A percentile compares a stretch with the other conserved stretches of the same genome.
phyloP scores from a whole-genome alignment of 2,888 invertebrate species.

The Meta bourneti region DNA sequence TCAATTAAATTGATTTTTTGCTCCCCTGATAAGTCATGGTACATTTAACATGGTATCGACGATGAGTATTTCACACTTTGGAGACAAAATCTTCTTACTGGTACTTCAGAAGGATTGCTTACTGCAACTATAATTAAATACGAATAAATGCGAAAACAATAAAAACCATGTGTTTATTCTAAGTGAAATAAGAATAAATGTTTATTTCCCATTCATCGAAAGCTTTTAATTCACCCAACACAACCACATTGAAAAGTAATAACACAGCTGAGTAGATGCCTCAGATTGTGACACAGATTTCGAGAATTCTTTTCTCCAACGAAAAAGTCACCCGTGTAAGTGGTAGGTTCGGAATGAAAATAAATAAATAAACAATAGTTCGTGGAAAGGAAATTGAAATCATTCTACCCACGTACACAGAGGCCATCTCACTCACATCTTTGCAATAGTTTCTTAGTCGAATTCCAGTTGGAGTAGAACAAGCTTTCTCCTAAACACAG shows the following conservation, averaged over 20 bases:
- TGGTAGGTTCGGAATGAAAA: neutral
- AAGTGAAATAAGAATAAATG: neutral
- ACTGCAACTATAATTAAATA: no score
- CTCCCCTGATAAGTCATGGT: no score
- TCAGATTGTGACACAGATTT: neutral
- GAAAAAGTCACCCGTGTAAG: neutral
- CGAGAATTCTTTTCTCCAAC: neutral
- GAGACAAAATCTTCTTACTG: no score
- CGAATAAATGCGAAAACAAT: no score
- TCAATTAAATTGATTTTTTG: no score
- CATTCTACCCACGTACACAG: slow-evolving; percentile 16
- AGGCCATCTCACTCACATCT: slow-evolving; percentile 28
- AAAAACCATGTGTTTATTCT: neutral
- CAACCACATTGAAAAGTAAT: neutral
- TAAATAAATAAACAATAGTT: neutral
- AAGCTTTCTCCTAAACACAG: slow-evolving; percentile 9
- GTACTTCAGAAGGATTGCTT: no score
- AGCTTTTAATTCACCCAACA: neutral
- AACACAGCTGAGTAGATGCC: neutral
- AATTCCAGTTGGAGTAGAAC: neutral
- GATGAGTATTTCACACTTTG: no score
- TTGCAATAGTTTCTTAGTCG: neutral
- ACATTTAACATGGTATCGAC: no score
- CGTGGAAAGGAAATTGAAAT: slow-evolving; percentile 10
- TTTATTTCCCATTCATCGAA: neutral